Percentiles rank a stretch among this genome's conserved stretches.
phyloP scores from a whole-genome alignment of 2,888 invertebrate species.

The Anaspis maculata region DNA sequence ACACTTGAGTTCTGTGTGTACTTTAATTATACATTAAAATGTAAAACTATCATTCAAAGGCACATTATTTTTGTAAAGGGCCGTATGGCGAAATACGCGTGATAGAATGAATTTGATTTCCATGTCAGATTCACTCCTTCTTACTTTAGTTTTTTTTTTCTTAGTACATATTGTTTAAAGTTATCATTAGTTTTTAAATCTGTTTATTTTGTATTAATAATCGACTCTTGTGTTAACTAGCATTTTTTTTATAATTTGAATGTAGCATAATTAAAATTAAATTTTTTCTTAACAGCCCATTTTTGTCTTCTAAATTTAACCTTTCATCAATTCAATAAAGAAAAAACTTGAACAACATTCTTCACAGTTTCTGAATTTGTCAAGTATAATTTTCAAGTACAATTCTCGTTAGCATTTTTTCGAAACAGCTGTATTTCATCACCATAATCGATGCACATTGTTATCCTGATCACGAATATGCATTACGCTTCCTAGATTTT shows the following conservation, averaged over 20 bases:
- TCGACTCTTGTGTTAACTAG: conserved; percentile 8
- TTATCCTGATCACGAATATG: no score
- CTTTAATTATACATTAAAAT: conserved; percentile 22
- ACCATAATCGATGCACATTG: no score
- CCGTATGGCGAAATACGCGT: conserved; percentile 37
- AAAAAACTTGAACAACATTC: no score
- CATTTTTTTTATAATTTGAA: conserved; percentile 12
- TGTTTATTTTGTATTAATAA: conserved; percentile 11
- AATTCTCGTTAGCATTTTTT: no score
- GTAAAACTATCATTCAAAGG: conserved; percentile 30
- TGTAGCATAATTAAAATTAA: conserved; percentile 14
- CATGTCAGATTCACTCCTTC: conserved; percentile 33
- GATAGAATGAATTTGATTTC: conserved; percentile 40
- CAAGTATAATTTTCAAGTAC: no score
- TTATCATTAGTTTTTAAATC: conserved; percentile 12
- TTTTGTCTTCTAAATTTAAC: no score
- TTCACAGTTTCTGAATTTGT: no score
- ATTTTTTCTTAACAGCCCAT: conserved; percentile 14
- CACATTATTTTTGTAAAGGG: conserved; percentile 44
- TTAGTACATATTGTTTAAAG: conserved; percentile 14
- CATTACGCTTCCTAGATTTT: no score
- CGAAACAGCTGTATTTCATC: no score
- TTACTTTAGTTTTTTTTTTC: no score
- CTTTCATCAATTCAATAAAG: no score
- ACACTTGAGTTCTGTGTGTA: conserved; percentile 23